Evolutionary conservation across 2,888 invertebrate genomes (phyloP), one percentile per base, ranked within the genome.

Genomic region (Acanthosepion pharaonis): DNA sequence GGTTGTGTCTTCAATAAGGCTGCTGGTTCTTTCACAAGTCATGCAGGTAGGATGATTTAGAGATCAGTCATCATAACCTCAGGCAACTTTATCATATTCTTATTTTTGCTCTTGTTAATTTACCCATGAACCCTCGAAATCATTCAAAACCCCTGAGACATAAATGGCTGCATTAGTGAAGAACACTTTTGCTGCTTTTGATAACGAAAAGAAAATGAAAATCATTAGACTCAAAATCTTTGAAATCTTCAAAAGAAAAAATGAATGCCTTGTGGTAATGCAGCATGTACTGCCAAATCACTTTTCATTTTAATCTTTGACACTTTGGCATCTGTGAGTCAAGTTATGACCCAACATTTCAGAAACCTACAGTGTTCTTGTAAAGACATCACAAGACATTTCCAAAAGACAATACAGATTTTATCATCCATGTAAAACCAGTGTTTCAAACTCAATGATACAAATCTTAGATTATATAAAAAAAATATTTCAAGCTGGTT

Each of bases 161-260:
- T 78, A n/a, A 78, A 78, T 18, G 18, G 78, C n/a, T 33, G 78
- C 15, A 78, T 78, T 33, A 78, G 4, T n/a, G 78, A 78, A 78
- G 78, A 78, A 78, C 78, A 78, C 78, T 78, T 78, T 78, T 78
- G n/a, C 78, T 78, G 78, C 78, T 78, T 78, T 78, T 78, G 78
- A 78, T 78, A 78, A 33, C n/a, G 15, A 78, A 78, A 78, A 78
- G n/a, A 78, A 78, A 78, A 78, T 78, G n/a, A 78, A n/a, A 78
- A 78, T 78, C 78, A 78, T 78, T 78, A 78, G n/a, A 78, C n/a
- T n/a, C n/a, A 11, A 78, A 78, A 78, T 78, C 78, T 78, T 78
- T 78, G n/a, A 78, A n/a, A 78, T 78, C 78, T 78, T 78, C 78
- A 78, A 78, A 78, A 33, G n/a, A 78, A 78, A 78, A 78, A 78